Conservation (phyloP, 2,797 vertebrate genomes). For the Myotis pilosus region DNA sequence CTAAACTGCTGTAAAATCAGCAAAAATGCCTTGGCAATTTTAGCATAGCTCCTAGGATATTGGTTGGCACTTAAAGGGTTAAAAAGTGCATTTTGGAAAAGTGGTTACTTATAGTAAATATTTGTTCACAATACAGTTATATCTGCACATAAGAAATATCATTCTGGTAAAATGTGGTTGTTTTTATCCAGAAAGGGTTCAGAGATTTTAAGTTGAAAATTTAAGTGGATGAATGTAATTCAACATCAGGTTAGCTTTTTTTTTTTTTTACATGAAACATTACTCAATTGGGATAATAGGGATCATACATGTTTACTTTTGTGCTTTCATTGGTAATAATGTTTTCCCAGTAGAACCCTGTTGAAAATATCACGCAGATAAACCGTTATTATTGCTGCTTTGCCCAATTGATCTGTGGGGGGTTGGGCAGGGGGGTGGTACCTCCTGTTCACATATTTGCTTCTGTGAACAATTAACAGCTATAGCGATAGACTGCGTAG, state of each 20-base stretch:
- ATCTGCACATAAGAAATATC: background rate
- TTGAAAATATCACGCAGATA: background rate
- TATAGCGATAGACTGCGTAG: no score
- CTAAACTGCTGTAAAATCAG: no score
- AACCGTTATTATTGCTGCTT: background rate
- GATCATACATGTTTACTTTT: background rate
- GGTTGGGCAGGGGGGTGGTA: fast-evolving
- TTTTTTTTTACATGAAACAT: conserved; percentile 6
- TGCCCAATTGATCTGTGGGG: background rate
- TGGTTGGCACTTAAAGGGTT: no score
- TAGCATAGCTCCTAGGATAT: no score
- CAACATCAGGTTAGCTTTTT: conserved; percentile 14
- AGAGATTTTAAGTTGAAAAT: conserved; percentile 19
- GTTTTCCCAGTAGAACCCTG: background rate
- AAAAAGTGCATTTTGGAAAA: background rate
- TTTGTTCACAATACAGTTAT: background rate
- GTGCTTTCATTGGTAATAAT: background rate
- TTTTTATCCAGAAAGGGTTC: conserved; percentile 13
- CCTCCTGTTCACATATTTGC: background rate
- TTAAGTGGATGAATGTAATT: conserved; percentile 28
- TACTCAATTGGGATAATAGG: background rate
- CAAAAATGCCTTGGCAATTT: no score
- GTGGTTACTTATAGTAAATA: background rate
- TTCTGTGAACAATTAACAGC: background rate
- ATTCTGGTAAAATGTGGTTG: conserved; percentile 8